Evolutionary conservation across 2,888 invertebrate species (phyloP), one percentile per base, ranked within the genome.

Genomic region (Idaea biselata): DNA sequence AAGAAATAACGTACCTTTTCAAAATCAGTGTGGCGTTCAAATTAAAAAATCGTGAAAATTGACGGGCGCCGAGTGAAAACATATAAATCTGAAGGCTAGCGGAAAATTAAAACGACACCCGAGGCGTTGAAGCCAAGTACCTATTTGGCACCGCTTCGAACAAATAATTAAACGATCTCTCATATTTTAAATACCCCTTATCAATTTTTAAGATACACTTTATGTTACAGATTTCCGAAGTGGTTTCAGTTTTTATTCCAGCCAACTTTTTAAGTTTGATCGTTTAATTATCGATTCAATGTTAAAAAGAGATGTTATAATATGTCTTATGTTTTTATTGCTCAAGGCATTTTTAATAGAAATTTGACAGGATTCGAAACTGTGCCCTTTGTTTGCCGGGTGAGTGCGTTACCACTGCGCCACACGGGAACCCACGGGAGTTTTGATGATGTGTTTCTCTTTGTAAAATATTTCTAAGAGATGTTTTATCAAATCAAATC

Each of bases 11-110:
- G 76, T 72, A 80, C 77, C 69, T 80, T 86, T 85, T 81, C 71
- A 77, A 78, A 77, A 73, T 76, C 86, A 84, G 79, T 82, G 83
- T 83, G 79, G 80, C 87, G 85, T 83, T 83, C 79, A 86, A 89
- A 88, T 89, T 88, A 85, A 55, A 89, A 87, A 89, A 86, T 84
- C 81, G 84, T 72, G 83, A 82, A 87, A 88, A 89, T 88, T 88
- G 89, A 88, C 89, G 84, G 79, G 76, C 16, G 5, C 81, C 80
- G 77, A 80, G 78, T 81, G 87, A 86, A 89, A 88, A 88, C 88
- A 88, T 58, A 67, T 68, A 70, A 68, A 65, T 70, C 65, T 55
- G 60, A 70, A 66, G 61, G 63, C 55, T 60, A 63, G 62, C 65
- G 65, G 62, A 68, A 68, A 70, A 68, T 67, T 70, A 67, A 68